Base-by-base conservation (phyloP, 1,140 invertebrate species). In the Zaprionus ghesquierei region DNA sequence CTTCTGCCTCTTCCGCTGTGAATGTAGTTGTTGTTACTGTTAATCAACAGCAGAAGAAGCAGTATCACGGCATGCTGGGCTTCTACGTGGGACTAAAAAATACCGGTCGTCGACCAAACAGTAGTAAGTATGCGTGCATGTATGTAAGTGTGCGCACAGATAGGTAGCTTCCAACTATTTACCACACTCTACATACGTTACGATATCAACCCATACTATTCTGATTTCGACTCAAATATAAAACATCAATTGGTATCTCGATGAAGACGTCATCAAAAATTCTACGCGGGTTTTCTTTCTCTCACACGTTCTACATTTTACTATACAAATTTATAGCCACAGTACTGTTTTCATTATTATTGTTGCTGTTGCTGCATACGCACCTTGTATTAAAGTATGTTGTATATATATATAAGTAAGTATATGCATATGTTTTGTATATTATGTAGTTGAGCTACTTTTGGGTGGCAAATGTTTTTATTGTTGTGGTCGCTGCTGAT, bases 241-340 rank as follows among this genome's bases (percentile, higher is more conserved):
- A 59, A 66, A 64, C 23, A 63, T 50, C 31, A 68, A 50, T 46
- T 56, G 33, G 46, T 73, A 61, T 77, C 79, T 77, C 49, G 69
- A 79, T 87, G 78, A 76, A 81, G 79, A 86, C 82, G 82, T 86
- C 82, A 87, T 81, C 82, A 86, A 79, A 73, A 68, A 87, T 64
- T 63, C 72, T 82, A 79, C 82, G 82, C 82, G 81, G 78, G 82
- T 64, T 79, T 86, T 79, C 70, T 61, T 69, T 63, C 71, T 79
- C 76, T 72, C 63, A 74, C 80, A 84, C 76, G 80, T 79, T 77
- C 75, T 78, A 69, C 54, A 72, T 75, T 66, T 75, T 69, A 73
- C 74, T 50, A 81, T 58, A 69, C 29, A 38, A 69, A 41, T 55
- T 41, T 20, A 22, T 51, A 54, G 41, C 35, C 65, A 65, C 60